Base-by-base conservation (phyloP, 2,888 invertebrate species). In the Perithous albicinctus region DNA sequence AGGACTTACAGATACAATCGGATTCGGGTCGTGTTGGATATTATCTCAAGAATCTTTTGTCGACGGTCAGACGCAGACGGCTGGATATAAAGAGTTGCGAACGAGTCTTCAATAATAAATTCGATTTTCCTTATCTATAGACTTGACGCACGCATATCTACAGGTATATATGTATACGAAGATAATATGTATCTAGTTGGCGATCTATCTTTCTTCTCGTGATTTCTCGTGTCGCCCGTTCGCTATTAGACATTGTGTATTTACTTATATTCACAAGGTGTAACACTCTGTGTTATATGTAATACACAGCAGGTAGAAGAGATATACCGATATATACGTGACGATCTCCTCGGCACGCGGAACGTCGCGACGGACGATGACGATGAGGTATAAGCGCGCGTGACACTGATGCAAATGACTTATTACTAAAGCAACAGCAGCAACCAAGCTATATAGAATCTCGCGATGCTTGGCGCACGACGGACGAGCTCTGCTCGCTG, bases 101-200 rank as follows among this genome's bases (percentile, higher is more conserved):
- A 73, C 56, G 76, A 73, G 67, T 38, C 61, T 72, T 69, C 61
- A 67, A 81, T 81, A 77, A 81, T 81, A 77, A 77, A 73, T 74
- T 54, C 41, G 26, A 59, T 69, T 35, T 18, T 43, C 12, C 20
- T 15, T 23, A 59, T 41, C 18, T 15, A 20, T n/a, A n/a, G n/a
- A 12, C 32, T 8, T 41, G 23, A 32, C 41, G 20, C 6, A 59
- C 26, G 26, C 35, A 54, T 41, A 59, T 43, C 18, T 41, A 29
- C 41, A 20, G 10, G n/a, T 48, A 26, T 23, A 35, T 59, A 15
- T 20, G 8, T 23, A 35, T 59, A 15, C 32, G 8, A 51, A 15
- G 59, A 54, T 38, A n/a, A n/a, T 54, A 61, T 80, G 46, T 56
- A 76, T 72, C 66, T 41, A 63, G 26, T 12, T 61, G 66, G 51